phyloP scores from a whole-genome alignment of 2,797 vertebrate genomes.

The Paramormyrops hopkinsi region DNA sequence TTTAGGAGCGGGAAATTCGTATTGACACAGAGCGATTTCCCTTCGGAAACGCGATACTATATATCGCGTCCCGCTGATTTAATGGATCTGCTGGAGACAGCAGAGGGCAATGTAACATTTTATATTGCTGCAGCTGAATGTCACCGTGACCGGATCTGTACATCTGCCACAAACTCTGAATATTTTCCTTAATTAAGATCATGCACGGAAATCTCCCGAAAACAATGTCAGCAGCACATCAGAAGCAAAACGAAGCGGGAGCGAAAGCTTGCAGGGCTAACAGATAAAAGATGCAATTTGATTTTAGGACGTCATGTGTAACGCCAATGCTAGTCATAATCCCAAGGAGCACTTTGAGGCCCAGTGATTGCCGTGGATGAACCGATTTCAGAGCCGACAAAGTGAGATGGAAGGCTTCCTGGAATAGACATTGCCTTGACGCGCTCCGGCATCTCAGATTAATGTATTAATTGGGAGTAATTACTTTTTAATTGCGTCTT shows the following conservation, averaged over 20 bases:
- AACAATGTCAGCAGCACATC: neutral
- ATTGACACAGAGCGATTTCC: neutral
- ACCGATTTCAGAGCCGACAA: constrained; percentile 13
- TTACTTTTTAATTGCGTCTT: constrained; percentile 84
- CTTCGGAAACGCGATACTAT: neutral
- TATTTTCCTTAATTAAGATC: constrained; percentile 18
- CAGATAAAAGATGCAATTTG: neutral
- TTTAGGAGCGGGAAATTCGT: neutral
- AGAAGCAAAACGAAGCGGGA: neutral
- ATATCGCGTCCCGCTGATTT: neutral
- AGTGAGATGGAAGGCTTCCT: constrained; percentile 23
- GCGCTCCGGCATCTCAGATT: constrained; percentile 72
- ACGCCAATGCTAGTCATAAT: neutral
- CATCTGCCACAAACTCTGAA: neutral
- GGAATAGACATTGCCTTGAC: constrained; percentile 10
- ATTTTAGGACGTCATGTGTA: neutral
- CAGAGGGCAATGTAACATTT: constrained; percentile 28
- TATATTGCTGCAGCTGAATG: neutral
- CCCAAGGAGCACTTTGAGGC: constrained; percentile 14
- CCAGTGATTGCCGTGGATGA: constrained; percentile 15
- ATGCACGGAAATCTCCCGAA: neutral
- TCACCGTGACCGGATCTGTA: neutral
- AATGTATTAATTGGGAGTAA: constrained; percentile 81
- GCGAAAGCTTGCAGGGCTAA: neutral
- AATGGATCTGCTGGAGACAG: neutral